phyloP scores from a whole-genome alignment of 2,888 invertebrate species.

The Synanthedon tipuliformis region DNA sequence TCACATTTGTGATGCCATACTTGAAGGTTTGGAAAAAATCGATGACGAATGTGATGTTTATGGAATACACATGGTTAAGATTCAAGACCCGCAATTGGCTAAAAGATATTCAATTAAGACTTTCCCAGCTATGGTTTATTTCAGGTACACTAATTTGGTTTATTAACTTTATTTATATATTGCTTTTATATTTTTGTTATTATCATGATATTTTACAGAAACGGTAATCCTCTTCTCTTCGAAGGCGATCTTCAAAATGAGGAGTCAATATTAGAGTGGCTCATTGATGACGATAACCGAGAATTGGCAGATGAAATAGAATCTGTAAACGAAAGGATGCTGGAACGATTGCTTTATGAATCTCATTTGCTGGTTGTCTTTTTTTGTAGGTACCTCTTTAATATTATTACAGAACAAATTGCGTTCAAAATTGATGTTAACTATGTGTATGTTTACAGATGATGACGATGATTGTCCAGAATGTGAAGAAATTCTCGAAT shows the following conservation, averaged over 20 bases:
- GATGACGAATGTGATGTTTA: conserved; percentile 93
- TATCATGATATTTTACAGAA: conserved; percentile 65
- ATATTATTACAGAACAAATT: neutral
- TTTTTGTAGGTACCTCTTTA: conserved; percentile 76
- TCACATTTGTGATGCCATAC: conserved; percentile 90
- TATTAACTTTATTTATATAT: too few species aligned
- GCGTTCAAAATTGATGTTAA: neutral
- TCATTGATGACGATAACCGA: conserved; percentile 92
- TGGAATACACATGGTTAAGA: conserved; percentile 93
- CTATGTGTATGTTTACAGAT: conserved; percentile 24
- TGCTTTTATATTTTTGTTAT: neutral
- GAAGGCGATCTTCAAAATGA: conserved; percentile 94
- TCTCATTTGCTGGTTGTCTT: conserved; percentile 91
- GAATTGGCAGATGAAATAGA: conserved; percentile 95
- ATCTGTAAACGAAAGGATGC: conserved; percentile 90
- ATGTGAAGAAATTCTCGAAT: conserved; percentile 90
- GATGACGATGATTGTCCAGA: conserved; percentile 93
- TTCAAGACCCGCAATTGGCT: conserved; percentile 90
- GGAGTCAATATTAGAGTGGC: conserved; percentile 91
- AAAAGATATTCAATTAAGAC: conserved; percentile 95
- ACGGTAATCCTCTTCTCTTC: conserved; percentile 88
- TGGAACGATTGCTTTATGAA: conserved; percentile 84
- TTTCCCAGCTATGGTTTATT: conserved; percentile 92
- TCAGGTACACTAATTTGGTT: conserved; percentile 67
- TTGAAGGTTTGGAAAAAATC: conserved; percentile 87